These are phyloP conservation scores for Coregonus clupeaformis DNA, from an alignment of 2,113 vertebrate genomes.

Conservation along the genomic window DNA sequence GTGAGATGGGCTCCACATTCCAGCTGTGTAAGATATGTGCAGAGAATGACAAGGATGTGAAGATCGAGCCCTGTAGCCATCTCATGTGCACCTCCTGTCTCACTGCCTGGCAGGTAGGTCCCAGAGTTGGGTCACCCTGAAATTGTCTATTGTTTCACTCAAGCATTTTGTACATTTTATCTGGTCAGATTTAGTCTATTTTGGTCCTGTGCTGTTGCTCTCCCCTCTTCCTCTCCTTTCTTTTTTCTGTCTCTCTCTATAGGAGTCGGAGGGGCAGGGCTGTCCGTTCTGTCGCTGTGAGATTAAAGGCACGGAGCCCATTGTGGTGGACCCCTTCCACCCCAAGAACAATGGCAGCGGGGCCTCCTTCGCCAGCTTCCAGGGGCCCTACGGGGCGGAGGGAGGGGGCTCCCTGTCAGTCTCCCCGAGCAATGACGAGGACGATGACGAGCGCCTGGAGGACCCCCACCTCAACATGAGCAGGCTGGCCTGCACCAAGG, in stretches of 20 bases:
- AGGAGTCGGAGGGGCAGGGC: constrained; percentile 98
- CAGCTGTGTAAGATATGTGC: constrained; percentile 98
- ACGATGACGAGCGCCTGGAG: constrained; percentile 90
- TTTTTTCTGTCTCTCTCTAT: background rate
- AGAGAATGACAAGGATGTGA: constrained; percentile 98
- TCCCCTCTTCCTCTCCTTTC: too few relatives aligned
- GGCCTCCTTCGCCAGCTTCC: constrained; percentile 76
- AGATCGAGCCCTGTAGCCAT: constrained; percentile 97
- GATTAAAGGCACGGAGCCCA: constrained; percentile 97
- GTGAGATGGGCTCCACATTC: constrained; percentile 99
- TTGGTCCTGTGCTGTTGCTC: too few relatives aligned
- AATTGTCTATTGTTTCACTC: background rate
- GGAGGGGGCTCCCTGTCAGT: constrained; percentile 72
- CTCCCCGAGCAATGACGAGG: constrained; percentile 87
- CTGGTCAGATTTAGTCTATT: too few relatives aligned
- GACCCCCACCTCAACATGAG: constrained; percentile 95
- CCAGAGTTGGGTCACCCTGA: background rate
- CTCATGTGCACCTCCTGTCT: constrained; percentile 99
- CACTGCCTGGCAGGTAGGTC: constrained; percentile 93
- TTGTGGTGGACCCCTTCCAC: constrained; percentile 96
- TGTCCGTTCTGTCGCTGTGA: constrained; percentile 98
- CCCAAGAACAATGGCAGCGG: constrained; percentile 77
- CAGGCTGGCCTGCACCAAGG: constrained; percentile 87
- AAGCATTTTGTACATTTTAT: background rate
- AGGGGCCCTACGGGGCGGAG: constrained; percentile 82